These are phyloP conservation scores for Heliconius congener DNA, from an alignment of 1,140 invertebrate species.

Conservation along the genomic window DNA sequence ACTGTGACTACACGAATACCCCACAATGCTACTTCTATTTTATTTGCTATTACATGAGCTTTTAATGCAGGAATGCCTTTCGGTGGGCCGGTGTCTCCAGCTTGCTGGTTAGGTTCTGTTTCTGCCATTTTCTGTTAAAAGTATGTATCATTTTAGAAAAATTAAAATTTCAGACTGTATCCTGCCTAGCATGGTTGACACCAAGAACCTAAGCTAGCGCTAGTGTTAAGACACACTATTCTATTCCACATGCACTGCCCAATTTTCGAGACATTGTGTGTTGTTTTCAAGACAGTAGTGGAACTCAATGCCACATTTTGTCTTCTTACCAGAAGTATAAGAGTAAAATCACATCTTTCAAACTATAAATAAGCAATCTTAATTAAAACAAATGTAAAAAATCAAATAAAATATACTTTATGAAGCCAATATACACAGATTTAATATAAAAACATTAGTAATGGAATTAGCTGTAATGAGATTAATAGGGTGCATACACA, in stretches of 20 bases:
- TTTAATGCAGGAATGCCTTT: slow-evolving; percentile 85
- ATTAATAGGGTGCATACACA: background rate
- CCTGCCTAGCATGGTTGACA: too few relatives aligned
- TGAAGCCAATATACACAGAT: background rate
- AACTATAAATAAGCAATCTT: too few relatives aligned
- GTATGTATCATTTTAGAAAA: background rate
- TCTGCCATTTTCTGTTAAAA: slow-evolving; percentile 64
- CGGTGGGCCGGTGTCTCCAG: slow-evolving; percentile 66
- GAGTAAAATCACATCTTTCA: too few relatives aligned
- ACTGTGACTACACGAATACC: slow-evolving; percentile 90
- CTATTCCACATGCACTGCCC: too few relatives aligned
- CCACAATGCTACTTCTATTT: slow-evolving; percentile 93
- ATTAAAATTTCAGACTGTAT: background rate
- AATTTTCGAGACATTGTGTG: too few relatives aligned
- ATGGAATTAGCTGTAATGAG: background rate
- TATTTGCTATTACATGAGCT: slow-evolving; percentile 89
- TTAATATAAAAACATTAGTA: background rate
- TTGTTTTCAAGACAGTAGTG: too few relatives aligned
- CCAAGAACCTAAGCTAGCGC: too few relatives aligned
- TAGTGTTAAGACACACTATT: too few relatives aligned
- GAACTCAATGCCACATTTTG: too few relatives aligned
- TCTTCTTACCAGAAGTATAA: too few relatives aligned
- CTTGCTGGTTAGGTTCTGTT: slow-evolving; percentile 51
- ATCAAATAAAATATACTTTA: too few relatives aligned
- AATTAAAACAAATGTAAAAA: too few relatives aligned